phyloP scores from a whole-genome alignment of 2,113 vertebrate genomes.

The Thymallus thymallus region DNA sequence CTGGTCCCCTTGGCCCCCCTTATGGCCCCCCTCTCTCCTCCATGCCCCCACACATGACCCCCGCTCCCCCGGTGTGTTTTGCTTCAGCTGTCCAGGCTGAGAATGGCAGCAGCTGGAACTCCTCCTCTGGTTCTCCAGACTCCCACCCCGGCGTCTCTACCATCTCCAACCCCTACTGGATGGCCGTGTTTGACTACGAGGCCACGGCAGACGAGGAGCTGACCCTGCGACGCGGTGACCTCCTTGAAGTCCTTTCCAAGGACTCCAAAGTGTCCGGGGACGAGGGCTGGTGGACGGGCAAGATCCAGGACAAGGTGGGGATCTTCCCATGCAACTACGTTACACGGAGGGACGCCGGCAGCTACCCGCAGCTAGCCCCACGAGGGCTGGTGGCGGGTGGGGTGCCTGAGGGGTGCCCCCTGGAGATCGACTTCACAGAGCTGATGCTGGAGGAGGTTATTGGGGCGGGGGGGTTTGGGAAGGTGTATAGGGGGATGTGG shows the following conservation, averaged over 20 bases:
- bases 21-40: constrained; percentile 44
- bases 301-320: constrained; percentile 86
- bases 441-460: constrained; percentile 86
- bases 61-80: constrained; percentile 54
- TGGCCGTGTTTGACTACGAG: constrained; percentile 88
- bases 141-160: constrained; percentile 58
- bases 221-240: constrained; percentile 82
- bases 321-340: constrained; percentile 91
- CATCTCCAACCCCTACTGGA: constrained; percentile 79
- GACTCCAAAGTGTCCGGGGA: constrained; percentile 88
- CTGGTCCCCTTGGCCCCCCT: constrained; percentile 47
- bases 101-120: constrained; percentile 77
- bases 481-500: constrained; percentile 88
- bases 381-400: constrained; percentile 57
- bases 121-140: constrained; percentile 68
- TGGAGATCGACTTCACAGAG: constrained; percentile 85
- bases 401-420: constrained; percentile 66
- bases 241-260: constrained; percentile 87
- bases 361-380: constrained; percentile 65
- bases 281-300: constrained; percentile 93
- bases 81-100: constrained; percentile 59
- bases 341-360: constrained; percentile 68
- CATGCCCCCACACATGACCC: constrained; percentile 57
- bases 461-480: constrained; percentile 88
- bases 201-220: constrained; percentile 87